Evolutionary conservation across 2,797 vertebrate genomes (phyloP), one percentile per base, ranked within the genome.

Genomic region (Alfaro cultratus): DNA sequence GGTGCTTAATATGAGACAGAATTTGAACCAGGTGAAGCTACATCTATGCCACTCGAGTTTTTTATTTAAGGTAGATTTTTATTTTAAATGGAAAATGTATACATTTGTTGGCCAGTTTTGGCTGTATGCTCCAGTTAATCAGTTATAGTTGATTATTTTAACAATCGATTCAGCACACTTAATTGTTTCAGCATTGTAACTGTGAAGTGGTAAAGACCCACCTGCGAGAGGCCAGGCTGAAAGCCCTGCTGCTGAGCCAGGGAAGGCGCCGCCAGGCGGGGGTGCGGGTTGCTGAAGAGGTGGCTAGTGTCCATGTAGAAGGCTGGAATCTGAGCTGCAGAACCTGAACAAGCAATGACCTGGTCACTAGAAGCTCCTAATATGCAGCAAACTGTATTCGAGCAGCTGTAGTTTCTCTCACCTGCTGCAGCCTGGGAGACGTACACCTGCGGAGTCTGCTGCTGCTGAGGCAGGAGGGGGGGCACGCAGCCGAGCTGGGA

Each of bases 271-370:
- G 96, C 97, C 90, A 99, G 84, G n/a, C 99, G 97, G 0, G 98
- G 97, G 55, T 99, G 98, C 0, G 99, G 98, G n/a, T 97, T 95
- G 60, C 93, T 97, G 94, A 99, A 99, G 1, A 99, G 93, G 79
- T 99, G 99, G 92, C 98, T 99, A 39, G 98, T 99, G 90, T 99
- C 98, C 98, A 99, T 98, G 80, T 99, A 99, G 94, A 99, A 99
- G 0, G 99, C 96, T 79, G 99, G 97, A 86, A 99, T 99, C 93
- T 99, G 98, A 93, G 97, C 98, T 96, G 95, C 74, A 96, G 95
- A 94, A 88, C 95, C 96, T 96, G 71, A 78, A 91, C 11, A 86
- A 1, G 34, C 12, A 70, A 15, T 34, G 3, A n/a, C 47, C 13
- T 15, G 46, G 51, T 70, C 7, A 70, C 10, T 0, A 51, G 34